Conservation (phyloP, 2,113 vertebrate genomes). For the Gnathonemus echidnorhynchus region DNA sequence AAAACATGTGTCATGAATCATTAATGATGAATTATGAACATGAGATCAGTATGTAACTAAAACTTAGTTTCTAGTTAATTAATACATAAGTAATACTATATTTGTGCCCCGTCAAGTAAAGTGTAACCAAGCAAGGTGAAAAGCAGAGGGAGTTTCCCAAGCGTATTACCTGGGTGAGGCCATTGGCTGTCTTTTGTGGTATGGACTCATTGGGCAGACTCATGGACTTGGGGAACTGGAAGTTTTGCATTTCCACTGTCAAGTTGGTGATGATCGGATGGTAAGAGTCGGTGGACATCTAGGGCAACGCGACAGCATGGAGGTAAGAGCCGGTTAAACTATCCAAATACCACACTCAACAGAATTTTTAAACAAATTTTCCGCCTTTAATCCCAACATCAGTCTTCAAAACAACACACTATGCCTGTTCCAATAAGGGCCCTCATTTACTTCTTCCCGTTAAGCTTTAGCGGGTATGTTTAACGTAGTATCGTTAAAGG, state of each 20-base stretch:
- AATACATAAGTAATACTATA: too few relatives aligned
- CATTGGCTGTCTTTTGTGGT: constrained; percentile 57
- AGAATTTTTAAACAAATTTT: background rate
- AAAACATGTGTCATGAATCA: too few relatives aligned
- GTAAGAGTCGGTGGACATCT: constrained; percentile 60
- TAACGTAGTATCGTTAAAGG: background rate
- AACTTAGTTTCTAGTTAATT: too few relatives aligned
- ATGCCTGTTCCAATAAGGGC: background rate
- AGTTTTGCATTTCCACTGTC: constrained; percentile 27
- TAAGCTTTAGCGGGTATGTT: background rate
- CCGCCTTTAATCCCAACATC: background rate
- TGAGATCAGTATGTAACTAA: too few relatives aligned
- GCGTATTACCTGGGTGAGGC: constrained; percentile 70
- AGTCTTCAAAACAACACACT: background rate
- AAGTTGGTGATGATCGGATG: constrained; percentile 48
- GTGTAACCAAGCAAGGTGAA: background rate
- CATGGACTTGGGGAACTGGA: constrained; percentile 35
- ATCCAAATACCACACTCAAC: background rate
- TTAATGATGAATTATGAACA: too few relatives aligned
- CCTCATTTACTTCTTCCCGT: background rate
- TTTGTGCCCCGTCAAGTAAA: too few relatives aligned
- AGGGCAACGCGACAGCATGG: constrained; percentile 15
- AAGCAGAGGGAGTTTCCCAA: background rate
- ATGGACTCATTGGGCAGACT: constrained; percentile 61
- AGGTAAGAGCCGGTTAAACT: constrained; percentile 10